Conservation (phyloP, 1,140 invertebrate genomes). For the Brachionus koreanus region DNA sequence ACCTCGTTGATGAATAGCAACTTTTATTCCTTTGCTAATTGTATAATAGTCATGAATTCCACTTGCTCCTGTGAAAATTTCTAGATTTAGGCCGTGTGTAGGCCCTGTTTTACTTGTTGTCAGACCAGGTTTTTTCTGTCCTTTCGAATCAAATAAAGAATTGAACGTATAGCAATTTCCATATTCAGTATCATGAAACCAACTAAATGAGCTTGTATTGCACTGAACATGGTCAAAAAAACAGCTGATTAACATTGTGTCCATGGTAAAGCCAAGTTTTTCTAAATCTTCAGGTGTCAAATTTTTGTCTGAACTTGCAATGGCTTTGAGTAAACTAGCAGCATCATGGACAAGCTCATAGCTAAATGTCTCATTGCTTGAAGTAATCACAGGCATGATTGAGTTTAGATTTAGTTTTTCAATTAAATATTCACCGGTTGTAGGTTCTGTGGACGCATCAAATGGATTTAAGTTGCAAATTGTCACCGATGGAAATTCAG, state of each 20-base stretch:
- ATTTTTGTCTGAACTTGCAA: slow-evolving; percentile 2
- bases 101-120: slow-evolving; percentile 4
- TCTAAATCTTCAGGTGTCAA: not conserved
- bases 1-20: slow-evolving; percentile 3
- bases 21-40: not conserved
- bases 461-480: slow-evolving; percentile 35
- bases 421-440: not conserved
- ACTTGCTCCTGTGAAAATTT: slow-evolving; percentile 8
- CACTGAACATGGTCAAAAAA: not conserved
- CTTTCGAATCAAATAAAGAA: not conserved
- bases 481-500: slow-evolving; percentile 18
- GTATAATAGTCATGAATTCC: slow-evolving; percentile 33
- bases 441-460: not conserved
- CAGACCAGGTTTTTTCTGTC: not conserved
- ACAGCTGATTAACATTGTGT: slow-evolving; percentile 25
- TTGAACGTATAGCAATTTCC: slow-evolving; percentile 40
- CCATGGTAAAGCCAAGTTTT: slow-evolving; percentile 20
- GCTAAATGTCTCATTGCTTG: not conserved
- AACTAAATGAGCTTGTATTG: not conserved
- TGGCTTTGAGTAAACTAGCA: not conserved
- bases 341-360: not conserved
- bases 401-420: not conserved
- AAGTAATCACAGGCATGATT: not conserved
- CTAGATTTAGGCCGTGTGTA: not conserved
- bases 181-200: not conserved